Evolutionary conservation across 2,888 invertebrate genomes (phyloP).

Genomic region (Hermaeophaga mercurialis): DNA sequence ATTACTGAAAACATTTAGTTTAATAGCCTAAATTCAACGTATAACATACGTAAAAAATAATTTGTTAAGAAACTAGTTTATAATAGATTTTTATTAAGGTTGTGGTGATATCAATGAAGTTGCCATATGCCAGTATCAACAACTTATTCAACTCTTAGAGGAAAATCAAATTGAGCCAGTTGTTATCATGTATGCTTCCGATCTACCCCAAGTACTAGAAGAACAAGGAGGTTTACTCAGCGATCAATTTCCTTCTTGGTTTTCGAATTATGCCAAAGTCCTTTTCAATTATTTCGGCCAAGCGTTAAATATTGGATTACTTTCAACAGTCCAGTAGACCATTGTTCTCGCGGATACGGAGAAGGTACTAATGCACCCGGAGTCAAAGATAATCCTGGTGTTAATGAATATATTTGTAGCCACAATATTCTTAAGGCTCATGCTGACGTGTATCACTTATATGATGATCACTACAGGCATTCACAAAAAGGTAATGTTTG

Average conservation of each 20-base stretch:
- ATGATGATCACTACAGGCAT: slow-evolving; percentile 8
- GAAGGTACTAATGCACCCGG: slow-evolving; percentile 15
- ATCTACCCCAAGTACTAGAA: slow-evolving; percentile 21
- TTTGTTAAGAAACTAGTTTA: no score
- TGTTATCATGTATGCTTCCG: slow-evolving; percentile 19
- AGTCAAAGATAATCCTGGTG: slow-evolving; percentile 5
- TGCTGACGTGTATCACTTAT: slow-evolving; percentile 14
- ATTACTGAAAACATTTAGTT: neutral
- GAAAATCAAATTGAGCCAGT: slow-evolving; percentile 20
- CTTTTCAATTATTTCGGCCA: slow-evolving; percentile 18
- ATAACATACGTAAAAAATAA: no score
- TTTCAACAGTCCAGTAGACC: slow-evolving; percentile 9
- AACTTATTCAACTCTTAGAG: neutral
- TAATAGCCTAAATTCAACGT: neutral
- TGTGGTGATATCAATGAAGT: neutral
- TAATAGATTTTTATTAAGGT: no score
- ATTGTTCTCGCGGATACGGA: slow-evolving; percentile 17
- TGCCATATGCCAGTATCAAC: neutral
- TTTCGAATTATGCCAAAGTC: slow-evolving; percentile 8
- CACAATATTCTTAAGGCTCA: slow-evolving; percentile 17
- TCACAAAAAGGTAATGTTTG: slow-evolving; percentile 19
- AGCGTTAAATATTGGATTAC: slow-evolving; percentile 23
- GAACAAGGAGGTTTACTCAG: slow-evolving; percentile 19
- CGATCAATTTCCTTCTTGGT: slow-evolving; percentile 12
- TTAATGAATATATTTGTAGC: slow-evolving; percentile 19